A percentile compares a stretch with the other conserved stretches of the same genome.
Conservation (phyloP, 2,888 invertebrate species). For the Lissonota sp. region DNA sequence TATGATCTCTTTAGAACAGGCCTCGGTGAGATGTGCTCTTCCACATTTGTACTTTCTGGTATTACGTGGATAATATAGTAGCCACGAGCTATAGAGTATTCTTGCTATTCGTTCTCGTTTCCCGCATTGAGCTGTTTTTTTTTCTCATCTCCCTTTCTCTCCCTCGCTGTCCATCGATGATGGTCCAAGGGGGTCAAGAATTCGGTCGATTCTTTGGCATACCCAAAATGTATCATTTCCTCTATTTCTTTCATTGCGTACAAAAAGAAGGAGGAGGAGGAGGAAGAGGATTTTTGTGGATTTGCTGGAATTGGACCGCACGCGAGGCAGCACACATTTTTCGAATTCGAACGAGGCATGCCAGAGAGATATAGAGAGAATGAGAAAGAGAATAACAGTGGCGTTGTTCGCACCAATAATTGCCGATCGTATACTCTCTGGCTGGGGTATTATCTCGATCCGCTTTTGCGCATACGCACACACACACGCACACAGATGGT, state of each 20-base stretch:
- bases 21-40: constrained; percentile 55
- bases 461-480: constrained; percentile 4
- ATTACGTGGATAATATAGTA: constrained; percentile 67
- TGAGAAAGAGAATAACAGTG: background rate
- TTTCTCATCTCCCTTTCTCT: constrained; percentile 22
- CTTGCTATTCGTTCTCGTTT: constrained; percentile 36
- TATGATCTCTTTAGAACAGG: constrained; percentile 80
- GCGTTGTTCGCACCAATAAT: constrained; percentile 45
- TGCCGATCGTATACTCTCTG: constrained; percentile 37
- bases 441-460: constrained; percentile 49
- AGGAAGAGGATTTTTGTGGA: background rate
- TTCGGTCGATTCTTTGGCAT: constrained; percentile 20
- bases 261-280: background rate
- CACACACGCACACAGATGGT: background rate
- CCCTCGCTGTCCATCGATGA: constrained; percentile 23
- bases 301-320: background rate
- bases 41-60: constrained; percentile 61
- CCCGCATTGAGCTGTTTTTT: constrained; percentile 42
- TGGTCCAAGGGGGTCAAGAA: constrained; percentile 51
- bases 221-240: constrained; percentile 7
- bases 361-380: background rate
- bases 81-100: constrained; percentile 34
- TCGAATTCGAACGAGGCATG: background rate
- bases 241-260: background rate
- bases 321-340: constrained; percentile 12